These are phyloP conservation scores for Myrmecophaga tridactyla DNA, from an alignment of 2,113 vertebrate genomes.

Conservation along the genomic window DNA sequence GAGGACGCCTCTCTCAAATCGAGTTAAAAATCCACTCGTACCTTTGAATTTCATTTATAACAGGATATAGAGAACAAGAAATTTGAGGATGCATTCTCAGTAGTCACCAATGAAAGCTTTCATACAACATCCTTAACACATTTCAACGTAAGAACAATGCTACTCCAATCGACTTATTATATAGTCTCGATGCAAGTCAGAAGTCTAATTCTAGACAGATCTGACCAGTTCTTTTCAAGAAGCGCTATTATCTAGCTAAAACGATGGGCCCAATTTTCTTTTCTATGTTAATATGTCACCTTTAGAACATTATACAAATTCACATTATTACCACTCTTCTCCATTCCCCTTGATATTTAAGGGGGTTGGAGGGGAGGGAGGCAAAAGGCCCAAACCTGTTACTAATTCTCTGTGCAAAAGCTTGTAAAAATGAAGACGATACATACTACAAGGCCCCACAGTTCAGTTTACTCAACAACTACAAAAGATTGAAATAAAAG, in stretches of 20 bases:
- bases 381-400: not conserved
- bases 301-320: not conserved
- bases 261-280: not conserved
- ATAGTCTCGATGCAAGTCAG: not conserved
- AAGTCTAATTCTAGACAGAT: not conserved
- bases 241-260: not conserved
- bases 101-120: not conserved
- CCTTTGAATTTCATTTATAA: not conserved
- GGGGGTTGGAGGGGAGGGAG: not conserved
- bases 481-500: not conserved
- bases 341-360: not conserved
- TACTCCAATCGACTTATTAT: not conserved
- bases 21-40: not conserved
- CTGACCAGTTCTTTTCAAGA: not conserved
- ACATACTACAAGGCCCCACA: too few species aligned
- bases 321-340: not conserved
- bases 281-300: not conserved
- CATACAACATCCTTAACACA: not conserved
- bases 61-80: not conserved
- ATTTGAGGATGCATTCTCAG: not conserved
- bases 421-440: not conserved
- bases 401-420: not conserved
- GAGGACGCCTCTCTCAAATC: not conserved
- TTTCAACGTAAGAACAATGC: not conserved
- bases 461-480: not conserved